A percentile compares a stretch with the other conserved stretches of the same genome.
Evolutionary conservation across 2,797 vertebrate species (phyloP).

Genomic region (Valencia hispanica): DNA sequence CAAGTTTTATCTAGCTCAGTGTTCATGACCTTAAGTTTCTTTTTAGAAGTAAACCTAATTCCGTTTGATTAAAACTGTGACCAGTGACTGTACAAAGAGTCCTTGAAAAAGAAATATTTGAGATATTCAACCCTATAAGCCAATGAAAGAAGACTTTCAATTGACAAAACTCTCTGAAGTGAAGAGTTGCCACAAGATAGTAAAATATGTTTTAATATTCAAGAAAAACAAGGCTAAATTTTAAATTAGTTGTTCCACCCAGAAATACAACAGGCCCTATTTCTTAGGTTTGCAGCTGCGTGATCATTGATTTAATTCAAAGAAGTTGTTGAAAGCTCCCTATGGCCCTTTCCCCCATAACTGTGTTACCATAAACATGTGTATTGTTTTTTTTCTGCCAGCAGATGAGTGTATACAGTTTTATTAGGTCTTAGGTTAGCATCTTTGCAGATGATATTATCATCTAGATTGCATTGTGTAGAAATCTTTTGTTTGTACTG

Average conservation of each 20-base stretch:
- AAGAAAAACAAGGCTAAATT: not conserved
- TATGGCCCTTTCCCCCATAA: not conserved
- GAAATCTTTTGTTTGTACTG: not conserved
- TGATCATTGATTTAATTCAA: not conserved
- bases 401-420: not conserved
- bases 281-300: not conserved
- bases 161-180: not conserved
- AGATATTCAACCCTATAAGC: not conserved
- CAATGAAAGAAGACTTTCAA: not conserved
- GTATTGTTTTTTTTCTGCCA: not conserved
- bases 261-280: not conserved
- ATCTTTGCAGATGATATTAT: not conserved
- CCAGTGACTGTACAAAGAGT: not conserved
- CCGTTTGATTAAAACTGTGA: not conserved
- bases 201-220: not conserved
- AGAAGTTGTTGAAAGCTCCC: not conserved
- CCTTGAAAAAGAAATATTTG: not conserved
- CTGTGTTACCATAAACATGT: not conserved
- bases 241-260: not conserved
- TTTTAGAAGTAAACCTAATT: not conserved
- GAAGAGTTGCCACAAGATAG: not conserved
- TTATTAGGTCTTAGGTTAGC: not conserved
- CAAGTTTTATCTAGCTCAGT: not conserved
- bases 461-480: not conserved
- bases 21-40: conserved; percentile 5